A percentile compares a stretch with the other conserved stretches of the same genome.
These are phyloP conservation scores for Linyphia triangularis DNA, from an alignment of 2,888 invertebrate genomes.

Conservation along the genomic window DNA sequence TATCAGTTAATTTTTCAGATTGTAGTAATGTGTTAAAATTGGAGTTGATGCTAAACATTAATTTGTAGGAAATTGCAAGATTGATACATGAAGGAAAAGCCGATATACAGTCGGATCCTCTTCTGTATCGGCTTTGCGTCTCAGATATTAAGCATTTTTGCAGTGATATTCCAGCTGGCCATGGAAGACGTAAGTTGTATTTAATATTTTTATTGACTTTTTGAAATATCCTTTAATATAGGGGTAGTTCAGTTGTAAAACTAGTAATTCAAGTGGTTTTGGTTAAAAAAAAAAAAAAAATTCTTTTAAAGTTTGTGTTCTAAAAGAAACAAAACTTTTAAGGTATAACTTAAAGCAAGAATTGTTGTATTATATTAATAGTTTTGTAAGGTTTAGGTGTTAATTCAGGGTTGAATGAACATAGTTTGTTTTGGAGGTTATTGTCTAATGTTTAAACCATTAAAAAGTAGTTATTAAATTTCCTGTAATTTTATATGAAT, in stretches of 20 bases:
- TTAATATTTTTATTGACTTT: too few relatives aligned
- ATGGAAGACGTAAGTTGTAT: slow-evolving; percentile 89
- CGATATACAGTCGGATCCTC: slow-evolving; percentile 96
- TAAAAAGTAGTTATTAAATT: too few relatives aligned
- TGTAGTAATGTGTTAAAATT: too few relatives aligned
- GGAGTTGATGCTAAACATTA: not conserved
- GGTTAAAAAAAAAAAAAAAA: not conserved
- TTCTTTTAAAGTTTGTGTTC: too few relatives aligned
- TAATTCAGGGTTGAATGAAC: too few relatives aligned
- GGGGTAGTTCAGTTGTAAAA: too few relatives aligned
- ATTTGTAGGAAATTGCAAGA: slow-evolving; percentile 87
- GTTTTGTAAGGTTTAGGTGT: too few relatives aligned
- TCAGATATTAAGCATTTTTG: slow-evolving; percentile 84
- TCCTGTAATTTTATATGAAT: too few relatives aligned
- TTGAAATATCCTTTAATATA: not conserved
- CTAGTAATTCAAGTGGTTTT: not conserved
- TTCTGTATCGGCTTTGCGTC: slow-evolving; percentile 92
- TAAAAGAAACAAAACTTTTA: not conserved
- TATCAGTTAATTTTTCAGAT: not conserved
- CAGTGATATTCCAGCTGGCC: slow-evolving; percentile 87
- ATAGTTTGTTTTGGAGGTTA: too few relatives aligned
- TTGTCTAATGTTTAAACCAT: too few relatives aligned
- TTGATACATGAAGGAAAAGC: slow-evolving; percentile 91
- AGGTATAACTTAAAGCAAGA: not conserved
- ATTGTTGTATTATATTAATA: too few relatives aligned